Evolutionary conservation across 2,888 invertebrate species (phyloP), one percentile per base, ranked within the genome.

Genomic region (Amiota mariae): DNA sequence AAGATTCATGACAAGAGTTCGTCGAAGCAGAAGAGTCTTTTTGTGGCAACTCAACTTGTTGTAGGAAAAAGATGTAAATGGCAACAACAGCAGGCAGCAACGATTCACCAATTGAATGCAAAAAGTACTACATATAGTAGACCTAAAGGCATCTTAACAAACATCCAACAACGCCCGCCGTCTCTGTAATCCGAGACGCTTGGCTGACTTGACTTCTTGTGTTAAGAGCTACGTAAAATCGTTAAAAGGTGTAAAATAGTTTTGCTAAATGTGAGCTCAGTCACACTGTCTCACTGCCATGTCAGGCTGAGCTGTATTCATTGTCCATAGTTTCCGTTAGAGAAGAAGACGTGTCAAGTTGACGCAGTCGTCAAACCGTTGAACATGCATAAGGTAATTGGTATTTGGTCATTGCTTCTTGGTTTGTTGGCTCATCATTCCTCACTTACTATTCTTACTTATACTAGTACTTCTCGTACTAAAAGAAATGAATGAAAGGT

Each of bases 361-460:
- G 36, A 36, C 24, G 36, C 6, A 36, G 36, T 6, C 36, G 8
- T 36, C 36, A 36, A 12, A 59, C 59, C 6, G 72, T 80, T 79
- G 82, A 79, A 85, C 81, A 85, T 85, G 85, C 83, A 84, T 85
- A 80, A 12, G 67, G 49, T 18, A 82, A 83, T 82, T 80, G 80
- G 77, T 78, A 51, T 49, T 36, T 36, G 36, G 57, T 18, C 11
- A 20, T 47, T 54, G 36, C 36, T 36, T 36, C 15, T 54, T n/a
- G 8, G 8, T 12, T 8, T 59, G 20, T 59, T 59, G 15, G n/a
- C 46, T 63, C 46, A 36, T 63, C 57, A n/a, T 57, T 18, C 15
- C 8, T 20, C 0, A 6, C 57, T 20, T 8, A 6, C 57, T 15
- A 1, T 57, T n/a, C 57, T 15, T 15, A 20, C 20, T n/a, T n/a